Percentiles rank a stretch among this genome's conserved stretches.
These are phyloP conservation scores for Drosophila nigricruria DNA, from an alignment of 2,888 invertebrate species.

Conservation along the genomic window DNA sequence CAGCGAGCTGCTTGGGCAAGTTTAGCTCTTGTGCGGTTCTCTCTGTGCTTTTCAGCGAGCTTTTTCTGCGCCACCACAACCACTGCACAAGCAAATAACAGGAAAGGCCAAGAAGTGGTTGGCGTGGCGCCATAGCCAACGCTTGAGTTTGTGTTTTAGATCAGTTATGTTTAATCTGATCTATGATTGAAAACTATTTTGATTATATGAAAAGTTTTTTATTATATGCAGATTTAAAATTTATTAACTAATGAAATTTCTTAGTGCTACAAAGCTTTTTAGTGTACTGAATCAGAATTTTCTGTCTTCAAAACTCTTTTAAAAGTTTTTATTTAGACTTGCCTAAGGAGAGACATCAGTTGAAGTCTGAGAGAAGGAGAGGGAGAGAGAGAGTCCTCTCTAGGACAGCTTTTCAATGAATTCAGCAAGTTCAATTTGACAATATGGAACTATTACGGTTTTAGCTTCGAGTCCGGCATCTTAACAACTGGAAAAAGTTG, in stretches of 20 bases:
- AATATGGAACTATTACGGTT: neutral
- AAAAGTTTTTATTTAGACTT: too few species aligned
- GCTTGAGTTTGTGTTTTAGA: neutral
- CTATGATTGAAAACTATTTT: neutral
- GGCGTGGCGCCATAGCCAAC: neutral
- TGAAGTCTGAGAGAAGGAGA: neutral
- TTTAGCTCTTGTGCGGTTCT: slow-evolving; percentile 51
- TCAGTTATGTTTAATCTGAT: neutral
- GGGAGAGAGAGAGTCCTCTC: neutral
- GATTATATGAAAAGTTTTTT: neutral
- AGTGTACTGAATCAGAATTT: too few species aligned
- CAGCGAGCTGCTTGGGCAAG: slow-evolving; percentile 37
- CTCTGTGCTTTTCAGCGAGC: slow-evolving; percentile 59
- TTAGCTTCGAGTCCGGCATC: neutral
- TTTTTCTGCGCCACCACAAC: slow-evolving; percentile 34
- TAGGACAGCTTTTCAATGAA: neutral
- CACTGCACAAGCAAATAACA: slow-evolving; percentile 20
- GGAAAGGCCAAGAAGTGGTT: slow-evolving; percentile 45
- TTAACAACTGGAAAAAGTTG: neutral
- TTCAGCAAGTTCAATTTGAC: neutral
- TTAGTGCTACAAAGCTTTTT: neutral
- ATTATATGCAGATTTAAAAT: neutral
- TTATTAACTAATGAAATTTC: neutral
- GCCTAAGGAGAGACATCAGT: neutral
- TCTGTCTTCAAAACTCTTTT: too few species aligned